Evolutionary conservation across 2,797 vertebrate genomes (phyloP).

Genomic region (Fratercula arctica): DNA sequence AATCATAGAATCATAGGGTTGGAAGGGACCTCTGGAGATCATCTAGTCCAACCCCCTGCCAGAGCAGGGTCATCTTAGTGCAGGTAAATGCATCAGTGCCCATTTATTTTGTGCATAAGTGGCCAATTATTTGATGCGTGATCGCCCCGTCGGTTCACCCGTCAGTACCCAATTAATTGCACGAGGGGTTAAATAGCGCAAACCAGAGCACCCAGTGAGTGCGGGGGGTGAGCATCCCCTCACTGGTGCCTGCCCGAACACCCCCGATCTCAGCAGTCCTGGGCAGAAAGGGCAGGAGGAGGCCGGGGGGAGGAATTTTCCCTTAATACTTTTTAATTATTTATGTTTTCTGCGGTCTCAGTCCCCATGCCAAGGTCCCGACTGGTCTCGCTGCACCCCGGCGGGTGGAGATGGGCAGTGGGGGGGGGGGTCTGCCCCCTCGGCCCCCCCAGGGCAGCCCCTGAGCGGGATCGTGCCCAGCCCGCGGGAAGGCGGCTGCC

Average conservation of each 20-base stretch:
- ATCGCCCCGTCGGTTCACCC: background rate
- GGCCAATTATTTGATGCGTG: background rate
- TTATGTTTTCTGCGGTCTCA: background rate
- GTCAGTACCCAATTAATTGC: background rate
- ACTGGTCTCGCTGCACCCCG: rapidly evolving
- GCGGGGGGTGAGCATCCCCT: rapidly evolving
- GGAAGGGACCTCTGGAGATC: no score
- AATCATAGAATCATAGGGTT: no score
- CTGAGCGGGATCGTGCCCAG: background rate
- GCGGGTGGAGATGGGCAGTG: rapidly evolving
- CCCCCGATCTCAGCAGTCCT: rapidly evolving
- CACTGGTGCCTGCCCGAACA: background rate
- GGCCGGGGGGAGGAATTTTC: background rate
- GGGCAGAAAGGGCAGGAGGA: background rate
- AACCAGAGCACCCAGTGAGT: background rate
- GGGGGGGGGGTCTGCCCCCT: background rate
- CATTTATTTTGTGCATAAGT: background rate
- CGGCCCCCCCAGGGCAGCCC: background rate
- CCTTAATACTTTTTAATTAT: background rate
- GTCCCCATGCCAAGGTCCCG: no score
- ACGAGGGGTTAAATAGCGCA: background rate
- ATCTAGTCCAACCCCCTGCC: no score
- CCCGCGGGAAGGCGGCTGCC: rapidly evolving
- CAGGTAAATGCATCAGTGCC: background rate
- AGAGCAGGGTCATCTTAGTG: no score